A percentile compares a stretch with the other conserved stretches of the same genome.
Evolutionary conservation across 2,113 vertebrate species (phyloP).

Genomic region (Urocitellus parryii): DNA sequence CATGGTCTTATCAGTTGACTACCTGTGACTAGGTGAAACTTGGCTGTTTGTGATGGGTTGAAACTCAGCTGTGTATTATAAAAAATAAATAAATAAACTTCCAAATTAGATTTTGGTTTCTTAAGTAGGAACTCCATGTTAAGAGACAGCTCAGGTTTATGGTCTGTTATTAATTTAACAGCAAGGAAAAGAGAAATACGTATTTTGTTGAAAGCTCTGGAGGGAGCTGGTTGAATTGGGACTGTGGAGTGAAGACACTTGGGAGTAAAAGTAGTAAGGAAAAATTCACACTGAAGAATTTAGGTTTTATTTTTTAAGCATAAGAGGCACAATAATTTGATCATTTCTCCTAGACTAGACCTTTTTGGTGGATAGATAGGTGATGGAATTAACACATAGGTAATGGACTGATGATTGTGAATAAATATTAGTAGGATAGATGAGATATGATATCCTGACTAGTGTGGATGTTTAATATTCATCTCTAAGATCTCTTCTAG

Average conservation of each 20-base stretch:
- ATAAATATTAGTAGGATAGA: neutral
- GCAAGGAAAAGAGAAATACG: neutral
- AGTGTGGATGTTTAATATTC: neutral
- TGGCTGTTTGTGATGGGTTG: neutral
- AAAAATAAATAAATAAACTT: neutral
- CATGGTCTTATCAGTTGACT: neutral
- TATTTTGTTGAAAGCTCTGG: neutral
- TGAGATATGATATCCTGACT: neutral
- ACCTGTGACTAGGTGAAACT: neutral
- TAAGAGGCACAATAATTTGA: neutral
- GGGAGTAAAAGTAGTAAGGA: neutral
- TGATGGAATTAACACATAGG: neutral
- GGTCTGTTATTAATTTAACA: neutral
- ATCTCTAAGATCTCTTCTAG: neutral
- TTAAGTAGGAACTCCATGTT: neutral
- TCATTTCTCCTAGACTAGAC: neutral
- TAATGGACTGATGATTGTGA: neutral
- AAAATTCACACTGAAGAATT: neutral
- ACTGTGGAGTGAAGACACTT: neutral
- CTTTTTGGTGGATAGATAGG: neutral
- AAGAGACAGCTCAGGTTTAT: neutral
- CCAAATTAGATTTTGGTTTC: neutral
- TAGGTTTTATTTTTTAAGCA: conserved; percentile 12
- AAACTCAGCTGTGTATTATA: neutral
- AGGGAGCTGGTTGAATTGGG: neutral